phyloP scores from a whole-genome alignment of 2,113 vertebrate species.

The Montifringilla adamsi region DNA sequence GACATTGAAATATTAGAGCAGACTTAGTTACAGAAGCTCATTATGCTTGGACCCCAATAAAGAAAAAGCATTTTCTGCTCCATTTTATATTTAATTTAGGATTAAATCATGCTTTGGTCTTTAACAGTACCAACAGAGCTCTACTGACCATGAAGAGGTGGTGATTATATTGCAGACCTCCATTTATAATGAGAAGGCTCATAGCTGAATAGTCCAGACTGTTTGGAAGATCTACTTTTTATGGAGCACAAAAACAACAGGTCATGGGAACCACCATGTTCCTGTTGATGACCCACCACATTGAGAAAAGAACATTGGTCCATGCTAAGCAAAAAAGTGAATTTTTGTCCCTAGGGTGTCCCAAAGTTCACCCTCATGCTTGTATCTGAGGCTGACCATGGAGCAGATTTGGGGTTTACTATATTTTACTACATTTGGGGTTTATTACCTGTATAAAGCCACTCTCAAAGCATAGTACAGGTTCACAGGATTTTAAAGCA shows the following conservation, averaged over 20 bases:
- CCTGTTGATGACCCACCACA: neutral
- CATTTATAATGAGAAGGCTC: neutral
- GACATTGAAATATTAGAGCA: neutral
- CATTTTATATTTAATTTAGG: neutral
- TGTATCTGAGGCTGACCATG: neutral
- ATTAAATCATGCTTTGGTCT: neutral
- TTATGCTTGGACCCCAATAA: neutral
- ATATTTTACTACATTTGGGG: rapidly evolving
- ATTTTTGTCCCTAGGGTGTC: neutral
- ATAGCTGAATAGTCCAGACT: neutral
- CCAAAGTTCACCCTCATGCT: neutral
- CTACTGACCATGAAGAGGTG: neutral
- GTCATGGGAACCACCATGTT: neutral
- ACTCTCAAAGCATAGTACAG: neutral
- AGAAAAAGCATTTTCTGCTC: neutral
- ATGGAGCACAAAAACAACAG: neutral
- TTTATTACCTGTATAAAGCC: neutral
- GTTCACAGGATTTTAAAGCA: neutral
- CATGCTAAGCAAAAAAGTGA: neutral
- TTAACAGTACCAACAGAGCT: neutral
- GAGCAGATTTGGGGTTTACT: neutral
- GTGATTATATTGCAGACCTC: neutral
- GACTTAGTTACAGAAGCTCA: neutral
- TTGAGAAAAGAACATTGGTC: neutral
- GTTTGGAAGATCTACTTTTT: neutral